Conservation (phyloP, 35 echinoderm and acorn worm species). For the Heliocidaris erythrogramma region DNA sequence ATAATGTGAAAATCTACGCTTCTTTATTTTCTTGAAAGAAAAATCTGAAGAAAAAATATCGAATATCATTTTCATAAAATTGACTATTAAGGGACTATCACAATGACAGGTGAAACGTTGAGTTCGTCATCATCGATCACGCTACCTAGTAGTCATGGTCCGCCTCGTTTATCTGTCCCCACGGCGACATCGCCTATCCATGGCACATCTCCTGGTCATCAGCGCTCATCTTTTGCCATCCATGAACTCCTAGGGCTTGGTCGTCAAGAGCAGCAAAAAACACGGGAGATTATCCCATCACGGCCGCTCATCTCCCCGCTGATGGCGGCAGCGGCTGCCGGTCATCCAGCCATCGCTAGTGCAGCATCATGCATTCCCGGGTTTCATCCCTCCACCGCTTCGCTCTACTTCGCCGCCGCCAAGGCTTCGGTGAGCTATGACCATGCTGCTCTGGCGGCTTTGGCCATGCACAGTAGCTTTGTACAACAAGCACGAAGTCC, state of each 20-base stretch:
- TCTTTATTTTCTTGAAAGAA: not conserved
- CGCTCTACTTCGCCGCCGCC: slow-evolving; percentile 60
- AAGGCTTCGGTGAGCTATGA: slow-evolving; percentile 61
- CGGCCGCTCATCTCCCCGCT: slow-evolving; percentile 39
- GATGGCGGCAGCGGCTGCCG: slow-evolving; percentile 48
- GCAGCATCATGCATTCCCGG: slow-evolving; percentile 42
- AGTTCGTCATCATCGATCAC: slow-evolving; percentile 52
- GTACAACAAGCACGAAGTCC: slow-evolving; percentile 46
- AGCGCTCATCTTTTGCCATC: slow-evolving; percentile 68
- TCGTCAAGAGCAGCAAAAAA: slow-evolving; percentile 40
- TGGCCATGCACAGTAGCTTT: slow-evolving; percentile 64
- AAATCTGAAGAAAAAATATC: not conserved
- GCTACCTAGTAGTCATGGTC: slow-evolving; percentile 43
- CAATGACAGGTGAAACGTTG: slow-evolving; percentile 61
- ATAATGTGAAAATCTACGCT: not conserved
- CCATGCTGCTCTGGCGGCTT: slow-evolving; percentile 55
- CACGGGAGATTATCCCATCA: slow-evolving; percentile 24
- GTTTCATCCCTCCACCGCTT: slow-evolving; percentile 56
- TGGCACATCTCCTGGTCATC: slow-evolving; percentile 42
- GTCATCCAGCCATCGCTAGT: slow-evolving; percentile 51
- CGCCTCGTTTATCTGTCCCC: slow-evolving; percentile 41
- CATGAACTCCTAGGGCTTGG: slow-evolving; percentile 68
- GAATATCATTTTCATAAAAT: not conserved
- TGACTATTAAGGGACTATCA: not conserved
- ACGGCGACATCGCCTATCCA: slow-evolving; percentile 48